Evolutionary conservation across 2,888 invertebrate species (phyloP).

Genomic region (Aspidapion aeneum): DNA sequence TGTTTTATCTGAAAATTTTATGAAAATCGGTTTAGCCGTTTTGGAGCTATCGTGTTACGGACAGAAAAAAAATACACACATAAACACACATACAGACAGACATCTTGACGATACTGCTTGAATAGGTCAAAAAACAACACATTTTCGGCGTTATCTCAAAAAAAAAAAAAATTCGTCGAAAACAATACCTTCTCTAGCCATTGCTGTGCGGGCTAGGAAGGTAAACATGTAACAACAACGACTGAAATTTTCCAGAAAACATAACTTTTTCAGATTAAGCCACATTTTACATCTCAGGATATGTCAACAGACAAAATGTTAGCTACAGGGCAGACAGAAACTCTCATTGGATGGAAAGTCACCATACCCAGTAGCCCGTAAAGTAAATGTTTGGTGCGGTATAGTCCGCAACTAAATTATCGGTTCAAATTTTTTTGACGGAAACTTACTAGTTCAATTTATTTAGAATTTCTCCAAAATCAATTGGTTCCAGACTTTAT

Average conservation of each 20-base stretch:
- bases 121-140: too few relatives aligned
- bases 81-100: too few relatives aligned
- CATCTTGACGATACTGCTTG: too few relatives aligned
- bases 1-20: too few relatives aligned
- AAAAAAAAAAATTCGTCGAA: too few relatives aligned
- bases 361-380: background rate
- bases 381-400: background rate
- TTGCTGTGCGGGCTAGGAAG: too few relatives aligned
- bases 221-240: too few relatives aligned
- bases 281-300: background rate
- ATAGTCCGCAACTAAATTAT: background rate
- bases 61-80: too few relatives aligned
- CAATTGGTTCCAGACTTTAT: background rate
- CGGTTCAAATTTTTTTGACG: background rate
- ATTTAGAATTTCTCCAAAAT: background rate
- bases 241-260: background rate
- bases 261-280: background rate
- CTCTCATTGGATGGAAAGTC: background rate
- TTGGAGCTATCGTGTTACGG: too few relatives aligned
- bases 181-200: too few relatives aligned
- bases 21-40: too few relatives aligned
- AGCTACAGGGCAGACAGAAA: background rate
- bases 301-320: background rate
- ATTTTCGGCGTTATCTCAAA: too few relatives aligned
- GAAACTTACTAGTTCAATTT: background rate